Conservation (phyloP, 1,140 invertebrate genomes). For the Drosophila biarmipes region DNA sequence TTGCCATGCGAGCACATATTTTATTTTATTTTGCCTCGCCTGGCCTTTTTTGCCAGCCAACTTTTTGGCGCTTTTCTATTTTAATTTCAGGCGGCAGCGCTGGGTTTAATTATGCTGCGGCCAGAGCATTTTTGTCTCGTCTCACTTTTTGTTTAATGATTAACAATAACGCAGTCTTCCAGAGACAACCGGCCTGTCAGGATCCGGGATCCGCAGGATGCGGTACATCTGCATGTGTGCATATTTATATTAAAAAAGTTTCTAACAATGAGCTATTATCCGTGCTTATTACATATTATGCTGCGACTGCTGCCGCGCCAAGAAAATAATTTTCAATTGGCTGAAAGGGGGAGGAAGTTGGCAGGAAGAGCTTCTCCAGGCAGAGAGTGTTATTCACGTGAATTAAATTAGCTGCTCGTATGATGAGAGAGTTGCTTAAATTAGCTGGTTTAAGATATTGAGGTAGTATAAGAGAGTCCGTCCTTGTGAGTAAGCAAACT, state of each 20-base stretch:
- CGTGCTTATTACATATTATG: slow-evolving; percentile 68
- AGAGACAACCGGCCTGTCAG: slow-evolving; percentile 32
- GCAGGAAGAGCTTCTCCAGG: background rate
- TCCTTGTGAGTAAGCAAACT: slow-evolving; percentile 2
- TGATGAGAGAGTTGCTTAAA: background rate
- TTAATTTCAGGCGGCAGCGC: slow-evolving; percentile 49
- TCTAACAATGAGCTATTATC: slow-evolving; percentile 72
- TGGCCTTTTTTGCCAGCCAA: slow-evolving; percentile 36
- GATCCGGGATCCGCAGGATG: slow-evolving; percentile 41
- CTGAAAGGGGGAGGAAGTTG: slow-evolving; percentile 9
- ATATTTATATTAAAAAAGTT: slow-evolving; percentile 83
- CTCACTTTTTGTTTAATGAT: slow-evolving; percentile 75
- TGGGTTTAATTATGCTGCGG: slow-evolving; percentile 63
- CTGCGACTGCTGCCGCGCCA: slow-evolving; percentile 35
- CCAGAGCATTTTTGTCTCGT: slow-evolving; percentile 41
- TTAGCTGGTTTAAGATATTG: background rate
- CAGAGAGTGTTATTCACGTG: background rate
- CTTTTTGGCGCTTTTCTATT: slow-evolving; percentile 71
- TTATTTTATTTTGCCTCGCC: slow-evolving; percentile 22
- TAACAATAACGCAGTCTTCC: slow-evolving; percentile 66
- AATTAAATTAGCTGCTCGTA: slow-evolving; percentile 17
- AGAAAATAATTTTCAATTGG: slow-evolving; percentile 19
- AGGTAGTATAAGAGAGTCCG: no score
- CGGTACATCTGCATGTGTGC: slow-evolving; percentile 51
- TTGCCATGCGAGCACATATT: slow-evolving; percentile 5